A percentile compares a stretch with the other conserved stretches of the same genome.
phyloP scores from a whole-genome alignment of 2,888 invertebrate genomes.

The Eilema sororculum region DNA sequence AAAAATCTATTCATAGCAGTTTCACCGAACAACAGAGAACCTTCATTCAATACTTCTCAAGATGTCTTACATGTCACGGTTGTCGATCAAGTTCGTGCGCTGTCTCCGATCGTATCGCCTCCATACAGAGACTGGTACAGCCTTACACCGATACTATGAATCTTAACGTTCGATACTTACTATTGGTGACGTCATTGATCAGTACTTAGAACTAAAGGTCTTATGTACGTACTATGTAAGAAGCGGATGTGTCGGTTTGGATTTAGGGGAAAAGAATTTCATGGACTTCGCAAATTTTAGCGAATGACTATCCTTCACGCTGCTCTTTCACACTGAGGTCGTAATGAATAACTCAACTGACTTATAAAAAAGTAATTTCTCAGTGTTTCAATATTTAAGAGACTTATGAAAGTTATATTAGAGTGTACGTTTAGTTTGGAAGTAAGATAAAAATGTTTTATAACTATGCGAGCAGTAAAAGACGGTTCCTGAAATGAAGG shows the following conservation, averaged over 20 bases:
- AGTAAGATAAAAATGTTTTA: neutral
- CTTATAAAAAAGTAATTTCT: no score
- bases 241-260: slow-evolving; percentile 3
- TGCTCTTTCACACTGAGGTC: no score
- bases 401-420: no score
- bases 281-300: neutral
- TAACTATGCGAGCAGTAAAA: neutral
- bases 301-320: no score
- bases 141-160: slow-evolving; percentile 57
- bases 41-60: slow-evolving; percentile 26
- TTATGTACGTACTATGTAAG: slow-evolving; percentile 14
- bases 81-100: slow-evolving; percentile 56
- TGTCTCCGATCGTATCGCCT: slow-evolving; percentile 55
- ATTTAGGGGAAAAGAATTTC: slow-evolving; percentile 3
- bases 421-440: no score
- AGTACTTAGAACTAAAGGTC: slow-evolving; percentile 23
- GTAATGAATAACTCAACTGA: no score
- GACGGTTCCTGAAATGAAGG: neutral
- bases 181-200: slow-evolving; percentile 46
- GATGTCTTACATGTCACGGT: slow-evolving; percentile 23
- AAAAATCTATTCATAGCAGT: neutral
- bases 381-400: no score
- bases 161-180: slow-evolving; percentile 48
- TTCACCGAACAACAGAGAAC: slow-evolving; percentile 7
- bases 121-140: slow-evolving; percentile 64